Evolutionary conservation across 2,888 invertebrate genomes (phyloP), one percentile per base, ranked within the genome.

Genomic region (Tiliacea aurago): DNA sequence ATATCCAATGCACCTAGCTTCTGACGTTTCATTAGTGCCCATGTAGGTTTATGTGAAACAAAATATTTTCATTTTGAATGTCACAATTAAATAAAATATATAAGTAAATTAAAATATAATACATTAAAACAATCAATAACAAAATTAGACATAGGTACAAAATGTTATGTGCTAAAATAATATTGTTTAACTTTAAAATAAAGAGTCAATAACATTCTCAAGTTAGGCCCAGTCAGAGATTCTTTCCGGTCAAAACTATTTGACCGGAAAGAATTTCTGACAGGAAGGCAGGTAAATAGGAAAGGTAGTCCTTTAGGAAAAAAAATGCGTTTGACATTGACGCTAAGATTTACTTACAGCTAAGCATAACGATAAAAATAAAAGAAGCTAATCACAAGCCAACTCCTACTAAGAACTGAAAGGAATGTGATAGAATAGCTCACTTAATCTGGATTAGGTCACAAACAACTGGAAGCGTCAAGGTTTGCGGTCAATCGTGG

Each of bases 401-500:
- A 66, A 33, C 23, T 33, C 61, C 41, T 67, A 84, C 76, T 62
- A 49, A 61, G 61, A 81, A 76, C 66, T 41, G 81, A 82, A 81
- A 74, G 69, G 70, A 77, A 70, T 59, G 81, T 81, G 71, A 80
- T 53, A 76, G 4, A 70, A 53, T 56, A 66, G 65, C 65, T 66
- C 61, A 55, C 69, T 63, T 62, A 71, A 83, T 83, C 81, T 86
- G 73, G 80, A 84, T 85, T 78, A 86, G 85, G 85, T 84, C 85
- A 80, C 47, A 83, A 70, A 73, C 76, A 76, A 78, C 77, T 83
- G 67, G 85, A 83, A 78, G 71, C 69, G 49, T 80, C 87, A 86
- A 85, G 86, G 87, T 85, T 83, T 87, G 83, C 74, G 81, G 84
- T 83, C 68, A 83, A 37, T 15, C 58, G 86, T 87, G 65, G 87